A percentile compares a stretch with the other conserved stretches of the same genome.
phyloP scores from a whole-genome alignment of 2,797 vertebrate genomes.

The Myiotriccus ornatus region DNA sequence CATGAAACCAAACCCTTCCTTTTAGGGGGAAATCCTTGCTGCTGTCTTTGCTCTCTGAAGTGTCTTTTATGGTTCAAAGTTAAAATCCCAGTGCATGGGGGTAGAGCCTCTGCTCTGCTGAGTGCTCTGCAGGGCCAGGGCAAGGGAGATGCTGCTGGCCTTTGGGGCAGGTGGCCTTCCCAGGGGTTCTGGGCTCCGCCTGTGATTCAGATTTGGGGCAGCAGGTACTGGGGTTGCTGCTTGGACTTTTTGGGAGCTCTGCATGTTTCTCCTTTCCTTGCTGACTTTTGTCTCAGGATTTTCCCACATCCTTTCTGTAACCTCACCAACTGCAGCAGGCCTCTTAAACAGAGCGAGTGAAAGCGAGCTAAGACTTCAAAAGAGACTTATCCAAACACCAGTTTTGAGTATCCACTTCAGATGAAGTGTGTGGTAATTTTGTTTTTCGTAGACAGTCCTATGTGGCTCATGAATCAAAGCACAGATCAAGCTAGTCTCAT shows the following conservation, averaged over 20 bases:
- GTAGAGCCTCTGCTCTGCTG: neutral
- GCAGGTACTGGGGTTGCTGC: neutral
- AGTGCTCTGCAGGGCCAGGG: neutral
- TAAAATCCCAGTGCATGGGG: neutral
- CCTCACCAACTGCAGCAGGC: neutral
- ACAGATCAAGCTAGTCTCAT: conserved; percentile 77
- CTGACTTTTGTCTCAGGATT: neutral
- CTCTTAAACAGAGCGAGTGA: neutral
- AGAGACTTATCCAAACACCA: neutral
- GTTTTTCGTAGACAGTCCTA: neutral
- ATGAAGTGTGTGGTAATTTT: conserved; percentile 3
- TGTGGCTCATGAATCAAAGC: conserved; percentile 51
- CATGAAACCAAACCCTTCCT: neutral
- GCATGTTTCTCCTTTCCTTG: neutral
- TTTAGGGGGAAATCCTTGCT: neutral
- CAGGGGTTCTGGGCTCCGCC: neutral
- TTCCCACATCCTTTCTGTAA: neutral
- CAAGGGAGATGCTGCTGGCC: neutral
- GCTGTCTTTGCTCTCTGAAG: neutral
- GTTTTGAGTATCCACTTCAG: neutral
- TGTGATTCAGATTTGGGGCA: neutral
- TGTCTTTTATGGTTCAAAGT: neutral
- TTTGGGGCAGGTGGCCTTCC: neutral
- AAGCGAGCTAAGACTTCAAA: neutral
- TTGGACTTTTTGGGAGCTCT: neutral